phyloP scores from a whole-genome alignment of 2,888 invertebrate genomes.

The Amiota mariae region DNA sequence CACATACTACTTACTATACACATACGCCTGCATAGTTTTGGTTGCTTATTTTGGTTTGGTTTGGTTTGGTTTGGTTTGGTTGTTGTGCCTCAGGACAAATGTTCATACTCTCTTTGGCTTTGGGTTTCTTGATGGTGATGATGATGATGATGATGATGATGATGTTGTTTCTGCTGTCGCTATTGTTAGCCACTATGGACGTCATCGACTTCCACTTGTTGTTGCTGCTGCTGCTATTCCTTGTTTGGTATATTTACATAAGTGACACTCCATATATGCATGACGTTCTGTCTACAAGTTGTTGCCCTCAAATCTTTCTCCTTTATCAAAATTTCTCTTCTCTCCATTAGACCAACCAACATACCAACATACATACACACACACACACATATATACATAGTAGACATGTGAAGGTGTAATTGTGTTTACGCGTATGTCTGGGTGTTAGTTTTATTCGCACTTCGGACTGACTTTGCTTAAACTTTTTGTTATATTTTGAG shows the following conservation, averaged over 20 bases:
- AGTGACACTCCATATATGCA: conserved; percentile 25
- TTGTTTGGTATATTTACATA: conserved; percentile 17
- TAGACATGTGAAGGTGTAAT: conserved; percentile 1
- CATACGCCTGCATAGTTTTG: not conserved
- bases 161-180: not conserved
- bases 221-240: conserved; percentile 14
- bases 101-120: too few relatives aligned
- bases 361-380: not conserved
- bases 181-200: not conserved
- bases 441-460: conserved; percentile 18
- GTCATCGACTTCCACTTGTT: conserved; percentile 12
- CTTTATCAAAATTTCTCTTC: not conserved
- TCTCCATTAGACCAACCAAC: not conserved
- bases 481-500: conserved; percentile 16
- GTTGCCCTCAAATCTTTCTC: not conserved
- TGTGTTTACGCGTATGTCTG: conserved; percentile 4
- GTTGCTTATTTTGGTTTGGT: not conserved
- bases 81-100: conserved; percentile 56
- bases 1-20: too few relatives aligned
- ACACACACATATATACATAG: not conserved
- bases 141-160: not conserved
- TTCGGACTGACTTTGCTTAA: not conserved
- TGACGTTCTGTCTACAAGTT: conserved; percentile 16
- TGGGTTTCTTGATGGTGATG: not conserved
- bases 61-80: conserved; percentile 41